A percentile compares a stretch with the other conserved stretches of the same genome.
These are phyloP conservation scores for Rhagonycha lutea DNA, from an alignment of 2,888 invertebrate species.

Conservation along the genomic window DNA sequence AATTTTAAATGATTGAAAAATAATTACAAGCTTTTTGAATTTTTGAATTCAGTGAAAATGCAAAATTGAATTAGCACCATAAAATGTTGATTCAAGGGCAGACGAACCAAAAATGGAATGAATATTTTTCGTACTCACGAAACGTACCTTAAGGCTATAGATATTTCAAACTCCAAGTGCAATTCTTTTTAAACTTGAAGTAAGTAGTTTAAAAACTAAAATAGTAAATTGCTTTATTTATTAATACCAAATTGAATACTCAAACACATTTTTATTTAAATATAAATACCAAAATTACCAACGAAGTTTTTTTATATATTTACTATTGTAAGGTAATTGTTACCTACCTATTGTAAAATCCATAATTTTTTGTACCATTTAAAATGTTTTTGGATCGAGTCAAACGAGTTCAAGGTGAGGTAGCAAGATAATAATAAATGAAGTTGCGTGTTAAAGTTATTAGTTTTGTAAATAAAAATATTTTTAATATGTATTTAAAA, in stretches of 20 bases:
- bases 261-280: not conserved
- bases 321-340: slow-evolving; percentile 10
- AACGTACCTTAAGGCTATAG: not conserved
- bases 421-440: slow-evolving; percentile 26
- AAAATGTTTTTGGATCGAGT: slow-evolving; percentile 21
- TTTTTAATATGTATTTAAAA: not conserved
- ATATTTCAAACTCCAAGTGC: not conserved
- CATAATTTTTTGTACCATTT: slow-evolving; percentile 27
- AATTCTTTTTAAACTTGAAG: not conserved
- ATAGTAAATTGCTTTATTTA: not conserved
- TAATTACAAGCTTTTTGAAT: not conserved
- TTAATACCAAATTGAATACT: not conserved
- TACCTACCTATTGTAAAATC: slow-evolving; percentile 9
- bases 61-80: not conserved
- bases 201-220: not conserved
- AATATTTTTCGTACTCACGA: slow-evolving; percentile 46
- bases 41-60: not conserved
- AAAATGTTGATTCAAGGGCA: slow-evolving; percentile 46
- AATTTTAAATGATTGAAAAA: not conserved
- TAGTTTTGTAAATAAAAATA: not conserved
- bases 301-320: slow-evolving; percentile 38
- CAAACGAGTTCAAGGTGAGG: slow-evolving; percentile 25
- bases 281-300: not conserved
- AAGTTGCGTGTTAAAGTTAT: slow-evolving; percentile 12
- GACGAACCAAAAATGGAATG: slow-evolving; percentile 52